Conservation (phyloP, 2,797 vertebrate species). For the Fratercula arctica region DNA sequence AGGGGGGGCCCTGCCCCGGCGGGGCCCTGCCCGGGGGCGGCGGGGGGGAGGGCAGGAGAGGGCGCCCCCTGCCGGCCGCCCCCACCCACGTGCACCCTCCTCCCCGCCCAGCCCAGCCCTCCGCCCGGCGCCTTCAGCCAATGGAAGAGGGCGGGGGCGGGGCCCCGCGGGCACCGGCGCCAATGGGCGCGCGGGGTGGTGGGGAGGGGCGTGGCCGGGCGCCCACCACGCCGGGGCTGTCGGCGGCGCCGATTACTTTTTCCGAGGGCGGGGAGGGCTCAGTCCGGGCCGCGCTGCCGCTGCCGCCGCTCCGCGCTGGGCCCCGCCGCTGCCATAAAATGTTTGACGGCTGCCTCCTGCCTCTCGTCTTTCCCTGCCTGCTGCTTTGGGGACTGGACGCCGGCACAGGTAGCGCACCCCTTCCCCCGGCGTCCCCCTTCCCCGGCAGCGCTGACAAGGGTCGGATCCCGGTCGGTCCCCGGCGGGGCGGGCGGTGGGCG, state of each 20-base stretch:
- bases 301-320: not conserved
- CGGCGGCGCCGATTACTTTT: slow-evolving; percentile 79
- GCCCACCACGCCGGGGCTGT: slow-evolving; percentile 79
- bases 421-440: not conserved
- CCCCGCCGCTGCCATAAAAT: slow-evolving; percentile 74
- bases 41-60: not conserved
- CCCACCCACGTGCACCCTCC: slow-evolving; percentile 80
- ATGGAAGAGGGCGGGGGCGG: slow-evolving; percentile 57
- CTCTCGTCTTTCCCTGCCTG: slow-evolving; percentile 74
- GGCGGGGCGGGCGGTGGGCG: not conserved
- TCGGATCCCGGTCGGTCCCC: not conserved
- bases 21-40: too few species aligned
- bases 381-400: slow-evolving; percentile 75
- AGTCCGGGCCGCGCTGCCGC: slow-evolving; percentile 41
- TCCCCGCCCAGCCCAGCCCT: slow-evolving; percentile 50
- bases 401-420: slow-evolving; percentile 78
- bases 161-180: not conserved
- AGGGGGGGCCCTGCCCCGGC: too few species aligned
- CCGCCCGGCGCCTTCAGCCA: slow-evolving; percentile 50
- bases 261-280: slow-evolving; percentile 78
- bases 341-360: slow-evolving; percentile 74
- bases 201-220: slow-evolving; percentile 74
- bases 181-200: slow-evolving; percentile 21
- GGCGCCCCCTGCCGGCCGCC: slow-evolving; percentile 27
- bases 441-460: not conserved